A percentile compares a stretch with the other conserved stretches of the same genome.
Conservation (phyloP, 2,113 vertebrate species). For the Rutilus rutilus region DNA sequence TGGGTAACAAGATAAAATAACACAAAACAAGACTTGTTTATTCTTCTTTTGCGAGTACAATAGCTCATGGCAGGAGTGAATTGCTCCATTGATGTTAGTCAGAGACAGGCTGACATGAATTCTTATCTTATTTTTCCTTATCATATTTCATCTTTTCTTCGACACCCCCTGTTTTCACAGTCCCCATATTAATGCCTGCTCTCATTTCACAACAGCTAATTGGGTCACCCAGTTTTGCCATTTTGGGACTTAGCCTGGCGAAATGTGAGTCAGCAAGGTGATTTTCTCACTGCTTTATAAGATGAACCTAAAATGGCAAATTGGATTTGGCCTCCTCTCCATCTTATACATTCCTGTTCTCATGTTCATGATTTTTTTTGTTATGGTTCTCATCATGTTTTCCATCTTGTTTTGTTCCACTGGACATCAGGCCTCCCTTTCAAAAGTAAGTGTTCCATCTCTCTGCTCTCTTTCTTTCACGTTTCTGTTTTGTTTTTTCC, state of each 20-base stretch:
- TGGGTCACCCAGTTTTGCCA: slow-evolving; percentile 44
- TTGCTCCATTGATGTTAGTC: slow-evolving; percentile 39
- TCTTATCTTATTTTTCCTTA: slow-evolving; percentile 30
- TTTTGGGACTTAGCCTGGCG: slow-evolving; percentile 15
- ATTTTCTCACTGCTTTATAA: background rate
- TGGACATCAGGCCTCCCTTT: slow-evolving; percentile 88
- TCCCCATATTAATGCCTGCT: slow-evolving; percentile 21
- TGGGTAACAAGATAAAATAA: background rate
- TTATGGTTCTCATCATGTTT: slow-evolving; percentile 69
- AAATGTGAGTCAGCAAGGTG: slow-evolving; percentile 5
- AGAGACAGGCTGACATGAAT: slow-evolving; percentile 24
- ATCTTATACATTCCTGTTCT: slow-evolving; percentile 67
- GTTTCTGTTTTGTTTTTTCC: slow-evolving; percentile 44
- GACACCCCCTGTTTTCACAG: slow-evolving; percentile 48
- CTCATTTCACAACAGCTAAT: slow-evolving; percentile 39
- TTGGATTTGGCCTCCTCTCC: slow-evolving; percentile 46
- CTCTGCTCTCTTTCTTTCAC: slow-evolving; percentile 56
- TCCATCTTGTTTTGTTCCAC: slow-evolving; percentile 81
- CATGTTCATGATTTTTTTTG: slow-evolving; percentile 73
- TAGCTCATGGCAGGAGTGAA: slow-evolving; percentile 35
- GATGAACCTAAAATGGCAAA: slow-evolving; percentile 42
- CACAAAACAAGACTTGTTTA: background rate
- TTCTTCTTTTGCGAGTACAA: background rate
- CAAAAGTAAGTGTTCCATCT: slow-evolving; percentile 92
- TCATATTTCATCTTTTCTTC: slow-evolving; percentile 51